Evolutionary conservation across 2,888 invertebrate genomes (phyloP).

Genomic region (Euphydryas editha): DNA sequence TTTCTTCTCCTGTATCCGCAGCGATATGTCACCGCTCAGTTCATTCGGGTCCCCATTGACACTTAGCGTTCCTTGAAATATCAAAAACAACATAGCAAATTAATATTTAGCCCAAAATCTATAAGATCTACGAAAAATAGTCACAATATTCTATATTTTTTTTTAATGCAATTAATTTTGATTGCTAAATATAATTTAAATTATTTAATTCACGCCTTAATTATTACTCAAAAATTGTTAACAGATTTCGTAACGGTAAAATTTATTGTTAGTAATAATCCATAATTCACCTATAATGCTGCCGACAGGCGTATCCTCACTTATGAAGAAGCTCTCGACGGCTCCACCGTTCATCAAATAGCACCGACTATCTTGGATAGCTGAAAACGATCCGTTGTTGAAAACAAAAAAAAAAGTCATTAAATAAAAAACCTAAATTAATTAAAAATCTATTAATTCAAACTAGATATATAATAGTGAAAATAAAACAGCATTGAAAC

Average conservation of each 20-base stretch:
- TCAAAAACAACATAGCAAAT: too few relatives aligned
- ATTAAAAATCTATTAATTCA: neutral
- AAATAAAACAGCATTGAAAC: neutral
- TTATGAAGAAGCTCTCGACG: conserved; percentile 95
- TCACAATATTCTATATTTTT: neutral
- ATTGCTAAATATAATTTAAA: neutral
- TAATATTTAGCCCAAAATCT: neutral
- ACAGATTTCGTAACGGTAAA: neutral
- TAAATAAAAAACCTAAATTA: neutral
- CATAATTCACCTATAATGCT: conserved; percentile 86
- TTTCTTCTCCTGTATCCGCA: conserved; percentile 90
- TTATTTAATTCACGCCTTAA: neutral
- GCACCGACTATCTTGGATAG: conserved; percentile 92
- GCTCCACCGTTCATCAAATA: conserved; percentile 95
- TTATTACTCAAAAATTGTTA: neutral
- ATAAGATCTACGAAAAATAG: neutral
- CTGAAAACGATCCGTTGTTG: conserved; percentile 63
- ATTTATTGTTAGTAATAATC: neutral
- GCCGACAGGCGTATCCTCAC: conserved; percentile 92
- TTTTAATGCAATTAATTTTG: too few relatives aligned
- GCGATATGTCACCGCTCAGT: conserved; percentile 90
- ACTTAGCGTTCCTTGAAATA: conserved; percentile 84
- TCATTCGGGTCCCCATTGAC: conserved; percentile 92
- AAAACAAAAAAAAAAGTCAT: neutral
- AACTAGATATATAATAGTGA: conserved; percentile 5